A percentile compares a stretch with the other conserved stretches of the same genome.
Evolutionary conservation across 2,888 invertebrate species (phyloP).

Genomic region (Rhagonycha lutea): DNA sequence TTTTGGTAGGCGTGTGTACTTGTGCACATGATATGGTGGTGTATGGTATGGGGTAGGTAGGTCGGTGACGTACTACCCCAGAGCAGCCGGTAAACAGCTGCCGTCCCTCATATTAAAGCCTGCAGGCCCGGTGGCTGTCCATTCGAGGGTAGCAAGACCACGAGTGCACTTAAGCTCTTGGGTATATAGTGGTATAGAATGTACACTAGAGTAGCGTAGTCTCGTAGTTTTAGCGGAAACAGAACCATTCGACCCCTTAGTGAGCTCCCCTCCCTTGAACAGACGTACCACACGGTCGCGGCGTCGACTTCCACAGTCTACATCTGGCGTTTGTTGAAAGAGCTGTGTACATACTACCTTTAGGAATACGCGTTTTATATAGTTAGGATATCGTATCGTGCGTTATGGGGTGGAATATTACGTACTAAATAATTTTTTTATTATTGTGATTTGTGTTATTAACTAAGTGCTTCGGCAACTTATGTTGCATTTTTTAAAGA

Average conservation of each 20-base stretch:
- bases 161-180: constrained; percentile 35
- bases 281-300: constrained; percentile 50
- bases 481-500: constrained; percentile 36
- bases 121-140: constrained; percentile 49
- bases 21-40: constrained; percentile 32
- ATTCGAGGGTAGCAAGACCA: constrained; percentile 52
- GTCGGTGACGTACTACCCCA: constrained; percentile 43
- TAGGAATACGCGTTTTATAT: constrained; percentile 39
- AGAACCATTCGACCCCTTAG: constrained; percentile 50
- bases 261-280: constrained; percentile 45
- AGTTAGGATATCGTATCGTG: constrained; percentile 42
- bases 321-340: constrained; percentile 42
- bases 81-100: constrained; percentile 48
- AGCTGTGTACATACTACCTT: constrained; percentile 43
- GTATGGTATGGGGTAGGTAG: constrained; percentile 29
- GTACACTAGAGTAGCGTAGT: constrained; percentile 23
- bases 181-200: constrained; percentile 30
- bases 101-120: constrained; percentile 51
- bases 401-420: constrained; percentile 34
- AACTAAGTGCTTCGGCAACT: constrained; percentile 31
- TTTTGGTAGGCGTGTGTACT: constrained; percentile 33
- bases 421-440: constrained; percentile 24
- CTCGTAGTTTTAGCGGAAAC: constrained; percentile 47
- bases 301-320: constrained; percentile 47
- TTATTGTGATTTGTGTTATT: constrained; percentile 26